Base-by-base conservation (phyloP, 2,888 invertebrate species). In the Aromia moschata region DNA sequence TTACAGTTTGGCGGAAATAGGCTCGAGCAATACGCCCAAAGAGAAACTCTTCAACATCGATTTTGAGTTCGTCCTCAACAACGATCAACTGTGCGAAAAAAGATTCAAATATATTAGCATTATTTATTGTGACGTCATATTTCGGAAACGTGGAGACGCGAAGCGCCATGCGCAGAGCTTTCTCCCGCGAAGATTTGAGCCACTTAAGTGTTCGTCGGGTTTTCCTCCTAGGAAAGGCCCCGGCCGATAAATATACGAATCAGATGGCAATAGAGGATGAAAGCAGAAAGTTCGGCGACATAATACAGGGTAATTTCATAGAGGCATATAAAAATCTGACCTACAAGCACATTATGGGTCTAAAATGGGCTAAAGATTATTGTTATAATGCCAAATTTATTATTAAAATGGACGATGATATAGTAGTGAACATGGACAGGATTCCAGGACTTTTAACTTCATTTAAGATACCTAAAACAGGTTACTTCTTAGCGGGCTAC, bases 391-490 rank as follows among this genome's bases (percentile, higher is more conserved):
- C 87, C 1, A 83, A 85, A 57, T 91, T 85, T 69, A 83, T 93
- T 18, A 83, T 93, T 20, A 94, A 94, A 84, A 87, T 91, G 79
- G 93, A 94, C 74, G 93, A 93, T 75, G 93, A 93, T 73, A 89
- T 89, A 43, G 87, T 91, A 2, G 85, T 90, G 12, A 88, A 92
- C 77, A 78, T 92, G 16, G 86, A 86, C 67, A 84, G 84, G 63
- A 78, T 89, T 25, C 72, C 82, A 3, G 72, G 79, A 2, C 75
- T 85, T 40, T 70, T 87, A 33, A 78, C 81, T 37, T 74, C 76
- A 1, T 66, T 80, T 1, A 80, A 81, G 55, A 33, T 68, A 2
- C 57, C 63, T 3, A 46, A 61, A 12, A 70, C 75, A 47, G 73
- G 47, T 20, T 33, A 80, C 30, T 80, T 84, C 38, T 69, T 92